A percentile compares a stretch with the other conserved stretches of the same genome.
Conservation (phyloP, 2,888 invertebrate genomes). For the Saturnia japonica region DNA sequence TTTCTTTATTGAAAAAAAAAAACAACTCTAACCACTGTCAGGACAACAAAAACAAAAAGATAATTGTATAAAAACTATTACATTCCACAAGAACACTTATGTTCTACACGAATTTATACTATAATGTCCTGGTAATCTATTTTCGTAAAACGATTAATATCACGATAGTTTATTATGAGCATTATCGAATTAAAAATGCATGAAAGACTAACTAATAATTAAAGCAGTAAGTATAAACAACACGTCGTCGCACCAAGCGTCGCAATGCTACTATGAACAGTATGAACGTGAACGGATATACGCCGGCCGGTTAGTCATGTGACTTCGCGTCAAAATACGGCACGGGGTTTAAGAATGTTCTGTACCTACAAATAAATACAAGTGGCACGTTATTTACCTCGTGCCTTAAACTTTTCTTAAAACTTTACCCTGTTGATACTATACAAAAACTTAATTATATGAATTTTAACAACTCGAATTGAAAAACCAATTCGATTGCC, state of each 20-base stretch:
- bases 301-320: constrained; percentile 66
- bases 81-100: constrained; percentile 44
- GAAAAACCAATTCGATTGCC: too few species aligned
- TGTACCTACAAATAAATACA: not conserved
- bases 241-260: constrained; percentile 47
- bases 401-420: constrained; percentile 18
- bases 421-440: not conserved
- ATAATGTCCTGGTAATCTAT: constrained; percentile 59
- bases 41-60: not conserved
- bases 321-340: constrained; percentile 64
- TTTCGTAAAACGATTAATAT: constrained; percentile 42
- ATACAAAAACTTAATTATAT: not conserved
- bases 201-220: constrained; percentile 32
- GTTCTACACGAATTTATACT: constrained; percentile 41
- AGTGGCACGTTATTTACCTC: constrained; percentile 34
- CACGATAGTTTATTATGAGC: constrained; percentile 28
- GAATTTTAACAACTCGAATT: not conserved
- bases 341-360: constrained; percentile 35
- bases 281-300: constrained; percentile 41
- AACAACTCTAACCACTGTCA: constrained; percentile 25
- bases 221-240: not conserved
- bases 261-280: constrained; percentile 55
- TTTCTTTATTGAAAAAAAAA: constrained; percentile 18
- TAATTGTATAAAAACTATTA: constrained; percentile 32
- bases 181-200: constrained; percentile 52